These are phyloP conservation scores for Tipula confusa DNA, from an alignment of 2,888 invertebrate genomes.

Conservation along the genomic window DNA sequence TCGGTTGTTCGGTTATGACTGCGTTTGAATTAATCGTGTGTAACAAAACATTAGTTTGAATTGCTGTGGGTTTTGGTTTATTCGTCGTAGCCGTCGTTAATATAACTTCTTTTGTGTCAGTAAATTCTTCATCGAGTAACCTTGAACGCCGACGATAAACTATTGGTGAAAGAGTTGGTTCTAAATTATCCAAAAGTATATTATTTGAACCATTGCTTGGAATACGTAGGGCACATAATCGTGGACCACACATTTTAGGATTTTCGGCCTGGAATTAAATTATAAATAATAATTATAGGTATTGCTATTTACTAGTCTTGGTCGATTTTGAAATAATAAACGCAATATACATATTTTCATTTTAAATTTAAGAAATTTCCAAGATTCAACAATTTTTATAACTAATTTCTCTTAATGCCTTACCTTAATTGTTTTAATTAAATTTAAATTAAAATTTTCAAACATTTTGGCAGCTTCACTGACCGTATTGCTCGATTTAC, in stretches of 20 bases:
- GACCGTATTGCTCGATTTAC: constrained; percentile 45
- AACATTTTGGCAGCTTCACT: constrained; percentile 49
- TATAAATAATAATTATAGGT: too few relatives aligned
- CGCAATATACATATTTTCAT: too few relatives aligned
- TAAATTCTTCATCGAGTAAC: constrained; percentile 48
- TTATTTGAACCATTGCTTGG: constrained; percentile 71
- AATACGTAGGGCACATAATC: constrained; percentile 70
- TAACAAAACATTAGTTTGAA: neutral
- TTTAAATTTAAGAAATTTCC: too few relatives aligned
- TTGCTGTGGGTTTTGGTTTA: neutral
- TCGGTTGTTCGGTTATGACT: neutral
- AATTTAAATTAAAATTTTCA: constrained; percentile 49
- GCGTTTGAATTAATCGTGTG: neutral
- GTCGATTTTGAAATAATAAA: too few relatives aligned
- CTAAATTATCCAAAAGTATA: constrained; percentile 72
- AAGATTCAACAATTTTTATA: too few relatives aligned
- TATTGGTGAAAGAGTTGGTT: constrained; percentile 64
- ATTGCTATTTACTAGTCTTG: too few relatives aligned
- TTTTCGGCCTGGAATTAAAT: constrained; percentile 46
- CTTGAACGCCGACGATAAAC: constrained; percentile 61
- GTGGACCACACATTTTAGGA: constrained; percentile 56
- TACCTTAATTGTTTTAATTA: constrained; percentile 50
- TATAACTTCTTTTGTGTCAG: constrained; percentile 49
- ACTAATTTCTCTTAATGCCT: too few relatives aligned
- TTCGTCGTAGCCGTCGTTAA: constrained; percentile 40